Base-by-base conservation (phyloP, 2,888 invertebrate genomes). In the Clunio marinus region DNA sequence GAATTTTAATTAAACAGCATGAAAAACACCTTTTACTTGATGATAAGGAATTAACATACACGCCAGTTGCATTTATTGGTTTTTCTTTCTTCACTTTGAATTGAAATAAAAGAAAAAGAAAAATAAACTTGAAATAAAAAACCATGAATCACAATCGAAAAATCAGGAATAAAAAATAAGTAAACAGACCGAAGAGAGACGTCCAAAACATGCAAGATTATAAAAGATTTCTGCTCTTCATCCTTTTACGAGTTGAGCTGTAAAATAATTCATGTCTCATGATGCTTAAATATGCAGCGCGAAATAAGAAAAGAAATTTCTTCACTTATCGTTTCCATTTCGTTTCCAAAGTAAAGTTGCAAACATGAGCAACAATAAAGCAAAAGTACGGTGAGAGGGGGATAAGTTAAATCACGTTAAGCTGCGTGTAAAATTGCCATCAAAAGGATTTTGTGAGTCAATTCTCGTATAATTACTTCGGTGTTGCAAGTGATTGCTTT, bases 401-500 rank as follows among this genome's bases (percentile, higher is more conserved):
- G n/a, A 28, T 51, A 55, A 66, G 35, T 66, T 28, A 46, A 60
- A 63, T 63, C 67, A 69, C 69, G 69, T 63, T 63, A 69, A 62
- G 63, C 68, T 70, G 70, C 70, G 70, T 70, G 69, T 65, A 69
- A 69, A 60, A 67, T 69, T 24, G 62, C 69, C 63, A 70, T 68
- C 58, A 60, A 63, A 70, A 37, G 69, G 20, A 51, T 55, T 66
- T 66, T 66, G 60, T 20, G 60, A 60, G 60, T 35, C 62, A 45
- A 45, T 63, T 63, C 45, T 55, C 32, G 66, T 51, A 66, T 66
- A 66, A 66, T 66, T 66, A 66, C 55, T 28, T 55, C 22, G 55
- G 28, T 32, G 32, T 51, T 55, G 66, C 66, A 66, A 63, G 63
- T 63, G 63, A 63, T 63, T 63, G 63, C 24, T 35, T 20, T 20